phyloP scores from a whole-genome alignment of 2,888 invertebrate genomes.

The Rosalia funebris region DNA sequence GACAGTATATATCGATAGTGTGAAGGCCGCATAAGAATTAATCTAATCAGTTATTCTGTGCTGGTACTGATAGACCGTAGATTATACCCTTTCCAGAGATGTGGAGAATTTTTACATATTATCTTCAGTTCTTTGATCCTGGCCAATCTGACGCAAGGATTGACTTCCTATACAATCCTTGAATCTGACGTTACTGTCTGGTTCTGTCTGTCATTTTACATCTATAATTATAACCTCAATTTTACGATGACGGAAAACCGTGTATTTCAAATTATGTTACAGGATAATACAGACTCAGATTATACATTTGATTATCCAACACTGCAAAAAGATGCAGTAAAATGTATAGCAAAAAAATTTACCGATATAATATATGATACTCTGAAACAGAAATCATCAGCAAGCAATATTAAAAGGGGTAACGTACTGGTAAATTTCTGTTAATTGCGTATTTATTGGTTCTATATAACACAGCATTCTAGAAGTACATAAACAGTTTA shows the following conservation, averaged over 20 bases:
- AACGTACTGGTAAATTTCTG: constrained; percentile 41
- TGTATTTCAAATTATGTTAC: constrained; percentile 40
- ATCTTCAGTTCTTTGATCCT: too few species aligned
- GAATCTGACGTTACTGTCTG: too few species aligned
- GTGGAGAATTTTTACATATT: too few species aligned
- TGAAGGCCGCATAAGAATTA: too few species aligned
- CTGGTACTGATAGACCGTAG: too few species aligned
- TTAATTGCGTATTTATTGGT: neutral
- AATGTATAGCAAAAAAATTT: constrained; percentile 39
- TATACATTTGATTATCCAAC: constrained; percentile 38
- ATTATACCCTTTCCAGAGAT: too few species aligned
- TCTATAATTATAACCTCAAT: constrained; percentile 10
- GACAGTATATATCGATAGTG: too few species aligned
- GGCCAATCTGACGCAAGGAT: too few species aligned
- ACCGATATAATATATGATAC: constrained; percentile 43
- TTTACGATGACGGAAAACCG: constrained; percentile 35
- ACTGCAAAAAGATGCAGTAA: constrained; percentile 39
- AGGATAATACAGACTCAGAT: constrained; percentile 21
- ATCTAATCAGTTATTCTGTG: too few species aligned
- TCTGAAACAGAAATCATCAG: constrained; percentile 41
- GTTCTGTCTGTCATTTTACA: too few species aligned
- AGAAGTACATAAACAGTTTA: constrained; percentile 41
- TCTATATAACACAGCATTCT: constrained; percentile 18
- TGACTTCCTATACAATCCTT: too few species aligned
- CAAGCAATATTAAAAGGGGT: constrained; percentile 38